These are phyloP conservation scores for Acanthaster planci DNA, from an alignment of 35 echinoderm and acorn worm species.

Conservation along the genomic window DNA sequence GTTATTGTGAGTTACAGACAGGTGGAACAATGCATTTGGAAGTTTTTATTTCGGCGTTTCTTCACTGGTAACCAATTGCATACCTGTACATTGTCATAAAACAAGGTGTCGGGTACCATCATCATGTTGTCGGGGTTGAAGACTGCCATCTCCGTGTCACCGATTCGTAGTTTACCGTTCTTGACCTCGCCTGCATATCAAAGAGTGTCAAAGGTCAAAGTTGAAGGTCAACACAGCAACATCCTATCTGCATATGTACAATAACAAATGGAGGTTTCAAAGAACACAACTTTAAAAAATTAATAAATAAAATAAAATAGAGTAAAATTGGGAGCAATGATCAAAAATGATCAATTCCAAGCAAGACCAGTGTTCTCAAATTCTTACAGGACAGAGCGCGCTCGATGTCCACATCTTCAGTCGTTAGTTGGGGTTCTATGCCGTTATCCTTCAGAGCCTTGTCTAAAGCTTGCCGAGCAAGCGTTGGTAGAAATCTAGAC, in stretches of 20 bases:
- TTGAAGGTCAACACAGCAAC: too few species aligned
- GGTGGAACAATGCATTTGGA: not conserved
- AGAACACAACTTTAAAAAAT: not conserved
- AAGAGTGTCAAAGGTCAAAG: not conserved
- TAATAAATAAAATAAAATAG: not conserved
- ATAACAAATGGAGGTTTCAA: not conserved
- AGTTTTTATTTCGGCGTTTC: too few species aligned
- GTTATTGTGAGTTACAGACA: not conserved
- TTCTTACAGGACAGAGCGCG: slow-evolving; percentile 29
- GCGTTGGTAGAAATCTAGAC: slow-evolving; percentile 71
- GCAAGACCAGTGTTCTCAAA: not conserved
- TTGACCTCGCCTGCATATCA: slow-evolving; percentile 74
- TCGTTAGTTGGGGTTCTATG: slow-evolving; percentile 32
- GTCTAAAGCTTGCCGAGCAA: slow-evolving; percentile 71
- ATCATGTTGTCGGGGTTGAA: slow-evolving; percentile 95
- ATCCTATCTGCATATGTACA: too few species aligned
- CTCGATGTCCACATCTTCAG: not conserved
- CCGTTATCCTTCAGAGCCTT: slow-evolving; percentile 61
- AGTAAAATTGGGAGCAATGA: not conserved
- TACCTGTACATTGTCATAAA: slow-evolving; percentile 99
- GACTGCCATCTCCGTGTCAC: slow-evolving; percentile 74
- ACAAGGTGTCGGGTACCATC: slow-evolving; percentile 96
- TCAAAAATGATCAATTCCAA: too few species aligned
- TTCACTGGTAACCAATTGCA: not conserved
- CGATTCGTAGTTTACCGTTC: slow-evolving; percentile 73